Percentiles rank a stretch among this genome's conserved stretches.
These are phyloP conservation scores for Petrocephalus sullivani DNA, from an alignment of 2,797 vertebrate species.

Conservation along the genomic window DNA sequence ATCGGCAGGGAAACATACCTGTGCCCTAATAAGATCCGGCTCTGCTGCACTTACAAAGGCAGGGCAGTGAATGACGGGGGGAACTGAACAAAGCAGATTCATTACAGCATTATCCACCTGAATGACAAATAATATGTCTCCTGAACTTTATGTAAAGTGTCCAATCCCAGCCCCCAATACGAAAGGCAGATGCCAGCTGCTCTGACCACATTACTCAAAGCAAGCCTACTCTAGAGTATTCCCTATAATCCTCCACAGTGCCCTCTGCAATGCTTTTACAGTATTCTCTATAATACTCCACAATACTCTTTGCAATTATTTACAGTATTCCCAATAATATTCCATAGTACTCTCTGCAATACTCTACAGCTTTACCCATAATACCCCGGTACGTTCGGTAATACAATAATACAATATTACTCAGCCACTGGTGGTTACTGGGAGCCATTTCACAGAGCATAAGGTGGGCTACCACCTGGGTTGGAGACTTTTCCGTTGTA, in stretches of 20 bases:
- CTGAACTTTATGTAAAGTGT: background rate
- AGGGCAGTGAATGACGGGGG: background rate
- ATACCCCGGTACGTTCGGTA: background rate
- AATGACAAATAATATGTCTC: background rate
- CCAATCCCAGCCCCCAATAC: background rate
- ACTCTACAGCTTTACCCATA: background rate
- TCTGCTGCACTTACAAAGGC: background rate
- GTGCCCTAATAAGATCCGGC: slow-evolving; percentile 31
- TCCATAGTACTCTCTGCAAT: background rate
- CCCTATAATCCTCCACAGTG: background rate
- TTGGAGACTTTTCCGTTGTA: background rate
- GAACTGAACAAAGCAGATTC: background rate
- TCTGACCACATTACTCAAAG: background rate
- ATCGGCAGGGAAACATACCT: slow-evolving; percentile 48
- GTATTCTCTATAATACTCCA: too few species aligned
- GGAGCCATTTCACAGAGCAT: background rate
- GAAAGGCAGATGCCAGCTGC: background rate
- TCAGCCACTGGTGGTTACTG: background rate
- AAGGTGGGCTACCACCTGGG: background rate
- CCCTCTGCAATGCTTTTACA: background rate
- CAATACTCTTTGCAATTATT: background rate
- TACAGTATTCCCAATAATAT: background rate
- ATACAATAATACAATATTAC: background rate
- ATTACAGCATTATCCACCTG: slow-evolving; percentile 13
- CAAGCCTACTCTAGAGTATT: background rate